phyloP scores from a whole-genome alignment of 1,140 invertebrate species.

The Ips typographus region DNA sequence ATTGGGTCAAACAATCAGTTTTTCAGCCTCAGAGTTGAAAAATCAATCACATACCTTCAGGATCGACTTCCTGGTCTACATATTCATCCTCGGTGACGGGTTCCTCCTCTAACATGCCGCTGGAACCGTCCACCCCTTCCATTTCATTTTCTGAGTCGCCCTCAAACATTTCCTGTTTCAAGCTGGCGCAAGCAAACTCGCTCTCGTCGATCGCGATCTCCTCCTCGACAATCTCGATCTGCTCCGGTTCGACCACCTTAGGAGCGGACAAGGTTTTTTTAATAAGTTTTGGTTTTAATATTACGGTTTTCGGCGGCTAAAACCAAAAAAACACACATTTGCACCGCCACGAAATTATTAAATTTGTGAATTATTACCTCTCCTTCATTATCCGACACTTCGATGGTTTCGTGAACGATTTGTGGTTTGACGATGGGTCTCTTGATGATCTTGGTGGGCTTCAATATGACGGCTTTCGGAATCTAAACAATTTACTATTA shows the following conservation, averaged over 20 bases:
- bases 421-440: constrained; percentile 16
- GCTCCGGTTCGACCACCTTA: neutral
- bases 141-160: constrained; percentile 14
- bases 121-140: constrained; percentile 13
- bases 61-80: constrained; percentile 19
- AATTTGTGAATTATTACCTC: neutral
- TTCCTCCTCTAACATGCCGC: constrained; percentile 26
- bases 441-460: constrained; percentile 40
- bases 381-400: constrained; percentile 1
- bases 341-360: neutral
- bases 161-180: constrained; percentile 28
- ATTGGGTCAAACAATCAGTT: neutral
- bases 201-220: constrained; percentile 37
- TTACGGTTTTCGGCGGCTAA: constrained; percentile 36
- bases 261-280: constrained; percentile 19
- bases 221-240: constrained; percentile 31
- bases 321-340: neutral
- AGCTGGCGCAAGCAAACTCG: constrained; percentile 33
- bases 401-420: constrained; percentile 17
- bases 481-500: constrained; percentile 30
- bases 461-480: constrained; percentile 42
- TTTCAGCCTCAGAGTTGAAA: constrained; percentile 3
- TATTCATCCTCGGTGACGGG: constrained; percentile 20
- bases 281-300: constrained; percentile 38
- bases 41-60: constrained; percentile 14